Evolutionary conservation across 2,113 vertebrate species (phyloP), one percentile per base, ranked within the genome.

Genomic region (Prietella phreatophila): DNA sequence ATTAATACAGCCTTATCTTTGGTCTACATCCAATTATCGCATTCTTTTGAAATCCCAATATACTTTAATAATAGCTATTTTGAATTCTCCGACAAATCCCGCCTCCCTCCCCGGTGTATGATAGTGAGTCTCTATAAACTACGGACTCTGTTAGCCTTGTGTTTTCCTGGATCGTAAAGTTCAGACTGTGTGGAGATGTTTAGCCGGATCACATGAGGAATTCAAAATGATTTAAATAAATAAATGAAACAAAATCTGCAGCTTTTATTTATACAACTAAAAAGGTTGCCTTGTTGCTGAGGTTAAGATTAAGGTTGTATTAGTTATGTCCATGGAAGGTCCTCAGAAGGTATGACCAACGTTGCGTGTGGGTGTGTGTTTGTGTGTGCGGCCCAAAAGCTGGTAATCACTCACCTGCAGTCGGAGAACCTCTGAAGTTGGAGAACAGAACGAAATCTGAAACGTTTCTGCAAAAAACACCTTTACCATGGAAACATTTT

Each of bases 401-500:
- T 86, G 82, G 89, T 73, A 47, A 84, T 60, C 81, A 88, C 79
- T 88, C 58, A 87, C 86, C 86, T 85, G 87, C 65, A 25, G 86
- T 78, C 22, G 10, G 71, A 47, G 83, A 75, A 88, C 87, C 82
- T 83, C 30, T 87, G 94, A 94, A 89, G 92, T 90, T 47, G 91
- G 93, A 86, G 95, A 95, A 95, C 93, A 82, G 91, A 94, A 95
- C 95, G 96, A 95, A 96, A 96, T 96, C 95, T 96, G 96, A 96
- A 96, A 96, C 96, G 96, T 96, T 96, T 96, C 95, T 95, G 96
- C 95, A 95, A 96, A 96, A 96, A 96, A 96, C 96, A 94, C 95
- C 94, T 95, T 95, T 92, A 96, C 89, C 92, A 93, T 95, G 93
- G 94, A 94, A 94, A 95, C 95, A 95, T 96, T 96, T 96, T 96